Evolutionary conservation across 2,113 vertebrate genomes (phyloP), one percentile per base, ranked within the genome.

Genomic region (Synchiropus splendidus): DNA sequence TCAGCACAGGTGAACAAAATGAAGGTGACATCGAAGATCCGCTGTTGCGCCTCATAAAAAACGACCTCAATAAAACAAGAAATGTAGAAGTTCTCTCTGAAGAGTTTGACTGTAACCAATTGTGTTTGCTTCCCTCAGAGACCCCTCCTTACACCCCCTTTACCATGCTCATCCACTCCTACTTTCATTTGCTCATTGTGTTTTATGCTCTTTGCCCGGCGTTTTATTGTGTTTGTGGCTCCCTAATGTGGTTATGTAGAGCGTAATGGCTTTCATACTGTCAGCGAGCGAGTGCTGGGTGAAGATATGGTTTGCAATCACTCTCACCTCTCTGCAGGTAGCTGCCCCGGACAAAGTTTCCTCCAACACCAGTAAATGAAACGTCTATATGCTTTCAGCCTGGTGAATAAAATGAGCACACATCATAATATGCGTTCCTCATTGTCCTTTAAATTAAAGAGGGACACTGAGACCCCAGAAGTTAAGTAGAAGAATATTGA

Each of bases 41-140:
- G 8, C 80, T 97, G 51, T 86, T 98, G 38, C 95, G 93, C 85
- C 96, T 95, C 80, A 87, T 88, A 80, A 89, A 92, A 89, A 90
- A 78, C 1, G 83, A 91, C 78, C 94, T 98, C 42, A 88, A 85
- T 59, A 75, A 85, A 78, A 87, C 90, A 96, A 44, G 92, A 90
- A 16, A 93, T 97, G 92, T 96, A 97, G 83, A 90, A 90, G 84
- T 94, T 96, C 81, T 93, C 77, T 61, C 74, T 78, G 14, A 78
- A 80, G 77, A 74, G 75, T 72, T 6, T 16, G 36, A 31, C 44
- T 48, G 48, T 64, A 36, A 61, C 48, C 53, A 45, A 12, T 44
- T 36, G 12, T 50, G 55, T 54, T 57, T 54, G 45, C 54, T 40
- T 49, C 50, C 45, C 48, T 15, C 17, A 18, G 64, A 71, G 58